phyloP scores from a whole-genome alignment of 2,113 vertebrate species.

The Chloebia gouldiae region DNA sequence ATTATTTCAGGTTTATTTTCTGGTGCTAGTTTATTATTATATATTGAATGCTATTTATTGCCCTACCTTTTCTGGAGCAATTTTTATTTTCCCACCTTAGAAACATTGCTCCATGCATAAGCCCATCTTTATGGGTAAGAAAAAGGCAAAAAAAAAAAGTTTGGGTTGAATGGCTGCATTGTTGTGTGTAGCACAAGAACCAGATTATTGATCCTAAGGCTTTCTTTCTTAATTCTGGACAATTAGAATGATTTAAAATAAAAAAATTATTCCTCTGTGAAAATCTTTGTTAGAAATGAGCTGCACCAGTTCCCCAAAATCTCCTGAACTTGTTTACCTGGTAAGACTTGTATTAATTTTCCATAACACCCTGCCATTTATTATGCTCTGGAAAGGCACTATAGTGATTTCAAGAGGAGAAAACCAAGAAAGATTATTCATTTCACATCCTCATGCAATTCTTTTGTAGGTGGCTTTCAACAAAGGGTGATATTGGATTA shows the following conservation, averaged over 20 bases:
- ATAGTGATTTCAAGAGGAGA: constrained; percentile 51
- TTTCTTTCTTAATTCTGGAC: neutral
- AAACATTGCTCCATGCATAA: neutral
- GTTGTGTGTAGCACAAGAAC: neutral
- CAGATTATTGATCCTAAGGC: neutral
- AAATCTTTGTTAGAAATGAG: neutral
- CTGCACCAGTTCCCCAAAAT: neutral
- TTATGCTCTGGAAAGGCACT: constrained; percentile 41
- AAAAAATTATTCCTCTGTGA: neutral
- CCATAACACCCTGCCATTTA: constrained; percentile 11
- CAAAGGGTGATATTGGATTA: constrained; percentile 68
- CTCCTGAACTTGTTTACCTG: neutral
- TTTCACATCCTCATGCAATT: constrained; percentile 67
- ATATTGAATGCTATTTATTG: neutral
- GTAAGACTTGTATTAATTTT: constrained; percentile 23
- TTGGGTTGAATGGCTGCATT: neutral
- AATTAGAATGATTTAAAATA: neutral
- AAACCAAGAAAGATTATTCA: constrained; percentile 66
- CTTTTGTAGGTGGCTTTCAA: constrained; percentile 70
- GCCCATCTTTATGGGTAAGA: neutral
- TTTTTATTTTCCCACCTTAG: neutral
- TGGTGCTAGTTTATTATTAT: neutral
- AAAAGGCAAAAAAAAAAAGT: neutral
- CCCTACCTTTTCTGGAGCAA: neutral
- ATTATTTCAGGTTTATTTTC: neutral